A percentile compares a stretch with the other conserved stretches of the same genome.
phyloP scores from a whole-genome alignment of 2,888 invertebrate species.

The Gastracanthus pulcherrimus region DNA sequence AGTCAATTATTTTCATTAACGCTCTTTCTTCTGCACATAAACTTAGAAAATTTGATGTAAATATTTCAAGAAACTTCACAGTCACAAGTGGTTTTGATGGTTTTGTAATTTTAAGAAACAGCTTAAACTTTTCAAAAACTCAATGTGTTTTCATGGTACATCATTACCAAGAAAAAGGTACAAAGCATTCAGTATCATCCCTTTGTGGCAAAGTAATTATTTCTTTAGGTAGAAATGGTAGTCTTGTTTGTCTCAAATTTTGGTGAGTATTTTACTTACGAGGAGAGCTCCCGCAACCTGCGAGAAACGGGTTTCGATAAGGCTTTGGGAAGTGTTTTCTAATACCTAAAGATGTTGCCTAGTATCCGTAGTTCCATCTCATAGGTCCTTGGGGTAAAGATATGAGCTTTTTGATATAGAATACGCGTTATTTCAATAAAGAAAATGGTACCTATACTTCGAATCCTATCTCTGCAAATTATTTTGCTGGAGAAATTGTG shows the following conservation, averaged over 20 bases:
- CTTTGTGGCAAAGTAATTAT: constrained; percentile 70
- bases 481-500: no score
- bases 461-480: no score
- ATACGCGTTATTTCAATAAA: no score
- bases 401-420: no score
- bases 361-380: no score
- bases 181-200: constrained; percentile 78
- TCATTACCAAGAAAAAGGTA: constrained; percentile 78
- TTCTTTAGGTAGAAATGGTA: constrained; percentile 77
- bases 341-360: no score
- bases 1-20: constrained; percentile 57
- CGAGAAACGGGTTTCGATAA: no score
- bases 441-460: no score
- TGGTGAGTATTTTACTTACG: constrained; percentile 16
- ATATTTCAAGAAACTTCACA: constrained; percentile 65
- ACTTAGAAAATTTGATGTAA: constrained; percentile 72
- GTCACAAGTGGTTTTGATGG: constrained; percentile 78
- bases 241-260: constrained; percentile 59
- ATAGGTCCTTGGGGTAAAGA: no score
- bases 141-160: constrained; percentile 73
- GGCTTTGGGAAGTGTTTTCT: no score
- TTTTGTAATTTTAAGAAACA: constrained; percentile 73
- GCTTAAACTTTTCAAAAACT: constrained; percentile 65
- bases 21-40: constrained; percentile 73
- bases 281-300: no score